A percentile compares a stretch with the other conserved stretches of the same genome.
phyloP scores from a whole-genome alignment of 2,797 vertebrate species.

The Peromyscus melanophrys region DNA sequence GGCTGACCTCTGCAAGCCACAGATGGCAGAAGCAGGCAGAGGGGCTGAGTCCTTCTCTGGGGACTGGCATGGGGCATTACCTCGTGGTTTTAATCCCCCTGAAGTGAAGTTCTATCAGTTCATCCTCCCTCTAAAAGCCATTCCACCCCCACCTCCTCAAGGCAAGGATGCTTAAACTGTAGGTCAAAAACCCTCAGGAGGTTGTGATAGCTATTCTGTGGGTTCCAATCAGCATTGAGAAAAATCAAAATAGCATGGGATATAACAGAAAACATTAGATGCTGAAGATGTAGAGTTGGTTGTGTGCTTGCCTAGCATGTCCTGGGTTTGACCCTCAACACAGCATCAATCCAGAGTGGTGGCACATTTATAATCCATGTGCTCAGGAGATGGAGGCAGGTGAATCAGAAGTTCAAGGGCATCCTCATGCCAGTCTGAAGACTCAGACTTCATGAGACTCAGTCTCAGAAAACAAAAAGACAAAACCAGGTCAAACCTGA shows the following conservation, averaged over 20 bases:
- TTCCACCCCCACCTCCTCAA: neutral
- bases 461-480: neutral
- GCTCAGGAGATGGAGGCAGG: neutral
- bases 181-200: neutral
- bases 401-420: neutral
- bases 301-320: neutral
- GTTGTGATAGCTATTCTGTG: neutral
- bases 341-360: too few species aligned
- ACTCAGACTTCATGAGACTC: neutral
- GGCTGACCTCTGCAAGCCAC: neutral
- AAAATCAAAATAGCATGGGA: neutral
- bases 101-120: neutral
- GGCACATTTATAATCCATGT: neutral
- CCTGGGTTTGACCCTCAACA: neutral
- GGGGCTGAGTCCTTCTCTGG: neutral
- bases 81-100: neutral
- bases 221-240: neutral
- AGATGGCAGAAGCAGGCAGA: neutral
- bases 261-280: neutral
- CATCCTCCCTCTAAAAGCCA: neutral
- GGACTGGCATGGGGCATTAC: neutral
- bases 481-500: neutral
- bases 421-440: neutral
- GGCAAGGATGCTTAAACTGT: neutral
- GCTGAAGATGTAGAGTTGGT: neutral